Base-by-base conservation (phyloP, 2,113 vertebrate species). In the Australoheros scitulus region DNA sequence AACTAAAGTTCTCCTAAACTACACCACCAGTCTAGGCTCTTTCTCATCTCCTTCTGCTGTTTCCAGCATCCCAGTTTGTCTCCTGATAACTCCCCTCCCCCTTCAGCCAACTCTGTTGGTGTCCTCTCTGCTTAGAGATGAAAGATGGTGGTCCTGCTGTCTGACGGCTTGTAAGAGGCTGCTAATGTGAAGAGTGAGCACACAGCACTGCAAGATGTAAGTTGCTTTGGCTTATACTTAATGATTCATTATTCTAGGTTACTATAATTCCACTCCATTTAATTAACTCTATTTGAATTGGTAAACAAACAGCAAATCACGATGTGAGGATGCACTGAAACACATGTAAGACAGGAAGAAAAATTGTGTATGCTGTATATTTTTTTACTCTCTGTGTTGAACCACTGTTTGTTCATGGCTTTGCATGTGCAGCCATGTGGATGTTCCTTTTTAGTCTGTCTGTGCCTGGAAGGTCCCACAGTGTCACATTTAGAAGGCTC, bases 401-500 rank as follows among this genome's bases (percentile, higher is more conserved):
- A 76, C 36, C 52, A 15, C 65, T 52, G 47, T 1, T 3, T 2
- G 68, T 72, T 72, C 47, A 55, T 34, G 10, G 26, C 85, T 84
- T 82, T 84, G 38, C 65, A 86, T 79, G 65, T 83, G 80, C 84
- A 90, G 82, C 77, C 59, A 68, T 83, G 83, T 76, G 81, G 32
- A 85, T 79, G 85, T 75, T 74, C 17, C 61, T 78, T 87, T 78
- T 90, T 83, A 29, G 29, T 88, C 60, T 75, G 58, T 68, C 77
- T 78, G 63, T 84, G 85, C 84, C 85, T 83, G 72, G 63, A 91
- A 91, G 89, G 85, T 83, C 86, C 81, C 58, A 74, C 34, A 55
- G 80, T 84, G 87, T 93, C 89, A 91, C 85, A 85, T 82, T 87
- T 65, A 77, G 61, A 82, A 77, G 68, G 60, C 72, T 88, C 87